Evolutionary conservation across 1,140 invertebrate genomes (phyloP), one percentile per base, ranked within the genome.

Genomic region (Steinernema khuongi): DNA sequence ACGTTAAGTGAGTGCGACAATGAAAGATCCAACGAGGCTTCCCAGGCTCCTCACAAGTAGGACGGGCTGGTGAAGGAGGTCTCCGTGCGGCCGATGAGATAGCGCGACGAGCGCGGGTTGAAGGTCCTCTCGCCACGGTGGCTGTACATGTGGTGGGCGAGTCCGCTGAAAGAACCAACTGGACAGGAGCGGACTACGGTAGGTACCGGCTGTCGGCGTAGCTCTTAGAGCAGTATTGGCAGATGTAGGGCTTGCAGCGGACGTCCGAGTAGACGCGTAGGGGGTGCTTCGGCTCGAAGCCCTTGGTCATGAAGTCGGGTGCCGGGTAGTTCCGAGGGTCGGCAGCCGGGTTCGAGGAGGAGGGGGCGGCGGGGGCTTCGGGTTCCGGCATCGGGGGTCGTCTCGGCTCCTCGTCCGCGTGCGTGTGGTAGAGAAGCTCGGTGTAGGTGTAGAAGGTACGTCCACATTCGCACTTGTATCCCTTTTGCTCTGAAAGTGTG

Each of bases 391-490:
- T 7, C 11, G 14, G 14, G 4, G 50, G 50, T 17, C 50, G 50
- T 4, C 50, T 14, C 11, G 50, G 4, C 19, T 78, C 75, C 30
- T 80, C 83, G 29, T 79, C 84, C 1, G 82, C 79, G 67, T 84
- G 83, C n/a, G 74, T 80, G 79, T 84, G 83, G 73, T 84, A 85
- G 26, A 84, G 74, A 68, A 84, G 70, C 71, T 84, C 83, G 0
- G 84, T 85, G 60, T 84, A 84, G 22, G 81, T 67, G 68, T 69
- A 85, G 70, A 84, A 84, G 14, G 82, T 83, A 28, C 83, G 67
- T 41, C 84, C 84, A 68, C 83, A 84, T 18, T 84, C 84, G 74
- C 83, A 84, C 70, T 85, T 85, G 70, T 85, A 84, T 14, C 83
- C 83, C 33, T 85, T 84, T 43, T 81, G 73, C 32, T 80, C 83